Conservation (phyloP, 2,113 vertebrate species). For the Cynocephalus volans region DNA sequence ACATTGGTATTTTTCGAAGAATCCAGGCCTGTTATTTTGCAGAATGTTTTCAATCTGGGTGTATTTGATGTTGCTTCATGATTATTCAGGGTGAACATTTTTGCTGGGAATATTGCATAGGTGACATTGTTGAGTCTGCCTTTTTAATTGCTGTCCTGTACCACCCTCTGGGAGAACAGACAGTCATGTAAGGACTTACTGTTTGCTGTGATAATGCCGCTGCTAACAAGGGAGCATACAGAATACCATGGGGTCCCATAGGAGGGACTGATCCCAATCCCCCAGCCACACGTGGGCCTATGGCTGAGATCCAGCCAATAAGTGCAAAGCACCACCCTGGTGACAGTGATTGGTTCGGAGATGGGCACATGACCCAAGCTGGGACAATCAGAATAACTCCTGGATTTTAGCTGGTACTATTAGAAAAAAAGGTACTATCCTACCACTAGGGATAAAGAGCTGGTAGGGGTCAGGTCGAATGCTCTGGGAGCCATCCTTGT, state of each 20-base stretch:
- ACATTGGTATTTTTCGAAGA: too few relatives aligned
- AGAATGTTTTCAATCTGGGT: background rate
- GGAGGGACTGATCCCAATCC: background rate
- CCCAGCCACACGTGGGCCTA: accelerated
- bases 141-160: background rate
- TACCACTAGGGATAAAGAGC: background rate
- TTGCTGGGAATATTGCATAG: background rate
- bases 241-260: background rate
- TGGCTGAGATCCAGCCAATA: background rate
- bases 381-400: slow-evolving; percentile 47
- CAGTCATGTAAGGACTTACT: background rate
- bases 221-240: background rate
- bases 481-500: background rate
- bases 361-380: background rate
- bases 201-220: background rate
- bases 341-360: background rate
- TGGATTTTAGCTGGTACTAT: background rate
- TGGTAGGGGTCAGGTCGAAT: background rate
- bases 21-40: too few relatives aligned
- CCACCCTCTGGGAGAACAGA: background rate
- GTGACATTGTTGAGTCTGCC: background rate
- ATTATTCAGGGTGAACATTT: background rate
- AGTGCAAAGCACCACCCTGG: background rate
- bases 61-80: background rate
- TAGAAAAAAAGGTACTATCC: background rate